A percentile compares a stretch with the other conserved stretches of the same genome.
These are phyloP conservation scores for Arothron firmamentum DNA, from an alignment of 2,113 vertebrate genomes.

Conservation along the genomic window DNA sequence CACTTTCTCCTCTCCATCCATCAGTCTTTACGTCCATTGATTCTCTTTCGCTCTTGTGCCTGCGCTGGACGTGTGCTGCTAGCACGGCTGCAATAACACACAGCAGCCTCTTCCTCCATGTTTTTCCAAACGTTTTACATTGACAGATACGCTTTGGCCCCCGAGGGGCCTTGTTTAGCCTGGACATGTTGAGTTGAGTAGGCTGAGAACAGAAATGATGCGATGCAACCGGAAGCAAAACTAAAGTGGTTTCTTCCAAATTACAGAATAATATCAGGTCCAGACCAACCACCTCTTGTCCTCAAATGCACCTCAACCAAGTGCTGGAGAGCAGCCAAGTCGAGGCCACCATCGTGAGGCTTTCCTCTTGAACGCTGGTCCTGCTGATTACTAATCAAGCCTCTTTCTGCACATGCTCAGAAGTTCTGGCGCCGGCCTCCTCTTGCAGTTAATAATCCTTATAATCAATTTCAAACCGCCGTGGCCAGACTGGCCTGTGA, in stretches of 20 bases:
- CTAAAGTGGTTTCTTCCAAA: too few relatives aligned
- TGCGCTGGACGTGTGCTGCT: too few relatives aligned
- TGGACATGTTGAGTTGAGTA: too few relatives aligned
- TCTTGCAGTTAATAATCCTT: conserved; percentile 21
- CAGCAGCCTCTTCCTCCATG: too few relatives aligned
- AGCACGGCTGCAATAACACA: too few relatives aligned
- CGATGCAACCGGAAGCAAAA: too few relatives aligned
- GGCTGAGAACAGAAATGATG: too few relatives aligned
- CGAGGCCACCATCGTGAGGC: conserved; percentile 15
- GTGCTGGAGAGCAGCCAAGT: conserved; percentile 8
- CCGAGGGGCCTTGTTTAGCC: too few relatives aligned
- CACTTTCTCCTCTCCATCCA: conserved; percentile 3
- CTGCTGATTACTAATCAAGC: conserved; percentile 54
- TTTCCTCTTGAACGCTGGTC: conserved; percentile 20
- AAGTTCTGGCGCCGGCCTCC: conserved; percentile 14
- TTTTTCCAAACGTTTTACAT: too few relatives aligned
- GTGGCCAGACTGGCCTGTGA: conserved; percentile 10
- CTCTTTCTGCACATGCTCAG: conserved; percentile 13
- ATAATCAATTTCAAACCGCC: conserved; percentile 1
- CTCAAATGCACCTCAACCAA: conserved; percentile 2
- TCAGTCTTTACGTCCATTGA: conserved; percentile 1
- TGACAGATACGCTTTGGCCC: too few relatives aligned
- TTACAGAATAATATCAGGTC: too few relatives aligned
- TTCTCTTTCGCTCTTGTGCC: neutral
- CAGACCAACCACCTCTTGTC: neutral